Conservation (phyloP, 2,113 vertebrate species). For the Galemys pyrenaicus region DNA sequence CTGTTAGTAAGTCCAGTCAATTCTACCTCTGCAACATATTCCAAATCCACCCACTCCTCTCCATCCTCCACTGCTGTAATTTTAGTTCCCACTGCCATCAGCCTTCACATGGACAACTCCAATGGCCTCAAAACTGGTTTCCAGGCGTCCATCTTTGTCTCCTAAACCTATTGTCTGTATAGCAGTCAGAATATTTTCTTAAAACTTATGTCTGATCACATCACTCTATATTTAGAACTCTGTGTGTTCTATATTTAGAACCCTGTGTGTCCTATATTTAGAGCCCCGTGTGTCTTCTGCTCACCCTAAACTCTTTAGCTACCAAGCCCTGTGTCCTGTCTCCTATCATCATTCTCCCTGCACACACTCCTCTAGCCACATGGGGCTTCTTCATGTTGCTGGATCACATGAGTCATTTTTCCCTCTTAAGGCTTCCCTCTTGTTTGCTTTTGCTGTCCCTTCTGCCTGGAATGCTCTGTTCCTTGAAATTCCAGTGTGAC, state of each 20-base stretch:
- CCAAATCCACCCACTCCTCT: not conserved
- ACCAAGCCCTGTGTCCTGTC: not conserved
- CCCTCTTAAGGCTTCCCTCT: not conserved
- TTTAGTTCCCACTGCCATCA: not conserved
- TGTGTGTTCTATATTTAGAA: not conserved
- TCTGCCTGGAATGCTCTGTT: conserved; percentile 12
- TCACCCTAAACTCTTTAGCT: not conserved
- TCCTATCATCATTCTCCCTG: not conserved
- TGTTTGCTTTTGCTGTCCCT: conserved; percentile 24
- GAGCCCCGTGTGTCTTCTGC: not conserved
- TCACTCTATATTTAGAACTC: not conserved
- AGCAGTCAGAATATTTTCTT: not conserved
- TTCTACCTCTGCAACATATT: not conserved
- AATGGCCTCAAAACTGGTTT: not conserved
- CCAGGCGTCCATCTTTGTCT: not conserved
- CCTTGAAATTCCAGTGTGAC: not conserved
- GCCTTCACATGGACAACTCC: not conserved
- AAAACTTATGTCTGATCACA: not conserved
- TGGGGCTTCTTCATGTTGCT: not conserved
- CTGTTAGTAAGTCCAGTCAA: not conserved
- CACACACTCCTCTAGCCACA: conserved; percentile 27
- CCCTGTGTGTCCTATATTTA: not conserved
- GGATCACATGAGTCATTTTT: conserved; percentile 23
- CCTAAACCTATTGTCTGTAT: not conserved
- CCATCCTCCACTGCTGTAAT: not conserved